Evolutionary conservation across 2,888 invertebrate species (phyloP), one percentile per base, ranked within the genome.

Genomic region (Notodromas monacha): DNA sequence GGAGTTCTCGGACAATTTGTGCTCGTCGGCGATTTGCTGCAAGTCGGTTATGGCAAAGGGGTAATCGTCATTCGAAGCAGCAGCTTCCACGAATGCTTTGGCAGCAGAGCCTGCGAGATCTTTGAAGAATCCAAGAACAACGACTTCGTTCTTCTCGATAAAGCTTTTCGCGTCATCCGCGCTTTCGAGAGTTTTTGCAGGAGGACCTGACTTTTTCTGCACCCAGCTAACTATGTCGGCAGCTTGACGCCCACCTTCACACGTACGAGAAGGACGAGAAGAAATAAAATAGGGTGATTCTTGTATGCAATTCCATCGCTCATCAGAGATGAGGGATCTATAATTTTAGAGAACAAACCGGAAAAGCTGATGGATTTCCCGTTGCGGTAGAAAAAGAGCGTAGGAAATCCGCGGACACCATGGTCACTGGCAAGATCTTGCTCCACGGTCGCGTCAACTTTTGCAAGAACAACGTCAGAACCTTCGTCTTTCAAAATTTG

Each of bases 361-460:
- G n/a, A n/a, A n/a, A n/a, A n/a, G n/a, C n/a, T 86, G 36, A 67
- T 54, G 34, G 70, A 61, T 39, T 56, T 60, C 43, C 79, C 79
- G 40, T 65, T 68, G 42, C 67, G 66, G 65, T 77, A 92, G 63
- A 96, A 89, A 52, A 89, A 92, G 38, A 96, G 59, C 2, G 96
- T 96, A 29, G 96, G 96, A 50, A 92, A 96, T 33, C 89, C 92
- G 39, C 70, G 60, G 29, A 96, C 70, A 40, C 66, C 65, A 47
- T 68, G 68, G 47, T 68, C 63, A 47, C 81, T 79, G 26, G 81
- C 81, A 31, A 92, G 58, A 34, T 72, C 68, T 36, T 66, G 61
- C 49, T 96, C 74, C 41, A 72, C 65, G 12, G 89, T 96, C 37
- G 92, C 92, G 54, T 96, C 92, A 32, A 96, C 77, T 54, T 92